Base-by-base conservation (phyloP, 2,888 invertebrate species). In the Pantelozetes paolii region DNA sequence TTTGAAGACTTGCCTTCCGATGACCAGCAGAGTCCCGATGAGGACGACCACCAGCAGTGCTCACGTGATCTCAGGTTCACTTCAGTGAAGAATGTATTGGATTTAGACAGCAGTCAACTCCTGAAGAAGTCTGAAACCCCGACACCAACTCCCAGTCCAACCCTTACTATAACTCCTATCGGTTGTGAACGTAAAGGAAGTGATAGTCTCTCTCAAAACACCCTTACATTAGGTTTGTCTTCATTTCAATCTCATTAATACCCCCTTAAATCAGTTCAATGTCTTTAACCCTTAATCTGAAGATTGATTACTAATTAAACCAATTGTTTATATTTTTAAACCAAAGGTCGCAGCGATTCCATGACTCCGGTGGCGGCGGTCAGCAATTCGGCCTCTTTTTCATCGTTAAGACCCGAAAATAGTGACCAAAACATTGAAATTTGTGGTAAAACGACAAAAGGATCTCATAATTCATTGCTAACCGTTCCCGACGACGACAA, bases 1-100 rank as follows among this genome's bases (percentile, higher is more conserved):
- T 92, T 94, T 85, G 94, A 94, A 86, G 91, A 91, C 86, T 87
- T 88, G 71, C 80, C 80, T 23, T 78, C 79, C 30, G 91, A 91
- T 84, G 90, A 90, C 86, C 87, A 89, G 84, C 82, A 82, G 71
- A 88, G 86, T 82, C 84, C 85, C 77, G 80, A 77, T 79, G 78
- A 79, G 30, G 77, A 78, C 42, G 67, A 48, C 28, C 30, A 48
- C 23, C 71, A 54, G 48, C 70, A 73, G 32, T 74, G 77, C 50
- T 74, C 74, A 5, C 62, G 71, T 54, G 71, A 40, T 0, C 71
- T 40, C 18, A 26, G 30, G 8, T 57, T 42, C n/a, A 62, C 26
- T 18, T 20, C 18, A 6, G 45, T 42, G 11, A 32, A 71, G n/a
- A 64, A 48, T 26, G 67, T 62, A 23, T 23, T 74, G 11, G 54